Conservation (phyloP, 2,113 vertebrate species). For the Pantherophis guttatus region DNA sequence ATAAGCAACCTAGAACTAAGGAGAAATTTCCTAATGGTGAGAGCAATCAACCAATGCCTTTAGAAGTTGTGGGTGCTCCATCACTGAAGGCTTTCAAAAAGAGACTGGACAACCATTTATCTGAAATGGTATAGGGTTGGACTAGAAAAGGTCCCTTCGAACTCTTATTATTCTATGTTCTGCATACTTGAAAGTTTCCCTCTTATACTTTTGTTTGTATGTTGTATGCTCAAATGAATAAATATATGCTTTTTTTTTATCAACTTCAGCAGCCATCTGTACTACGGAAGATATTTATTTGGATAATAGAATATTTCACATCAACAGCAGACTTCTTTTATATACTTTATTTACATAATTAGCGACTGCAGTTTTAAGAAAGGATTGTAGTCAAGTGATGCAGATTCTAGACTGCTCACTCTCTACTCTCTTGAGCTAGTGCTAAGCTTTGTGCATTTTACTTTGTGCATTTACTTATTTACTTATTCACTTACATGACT, state of each 20-base stretch:
- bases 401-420: not conserved
- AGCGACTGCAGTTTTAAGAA: not conserved
- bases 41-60: too few species aligned
- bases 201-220: not conserved
- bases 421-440: not conserved
- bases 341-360: not conserved
- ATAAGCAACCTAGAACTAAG: too few species aligned
- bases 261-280: not conserved
- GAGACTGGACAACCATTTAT: too few species aligned
- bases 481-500: not conserved
- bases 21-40: too few species aligned
- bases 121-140: too few species aligned
- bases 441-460: not conserved
- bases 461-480: not conserved
- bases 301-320: not conserved
- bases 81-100: too few species aligned
- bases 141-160: too few species aligned
- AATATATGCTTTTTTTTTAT: not conserved
- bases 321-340: not conserved
- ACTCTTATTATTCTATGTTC: too few species aligned
- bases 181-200: not conserved
- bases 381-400: not conserved
- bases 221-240: too few species aligned
- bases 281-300: not conserved
- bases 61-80: too few species aligned